phyloP scores from a whole-genome alignment of 2,888 invertebrate genomes.

The Schrankia costaestrigalis region DNA sequence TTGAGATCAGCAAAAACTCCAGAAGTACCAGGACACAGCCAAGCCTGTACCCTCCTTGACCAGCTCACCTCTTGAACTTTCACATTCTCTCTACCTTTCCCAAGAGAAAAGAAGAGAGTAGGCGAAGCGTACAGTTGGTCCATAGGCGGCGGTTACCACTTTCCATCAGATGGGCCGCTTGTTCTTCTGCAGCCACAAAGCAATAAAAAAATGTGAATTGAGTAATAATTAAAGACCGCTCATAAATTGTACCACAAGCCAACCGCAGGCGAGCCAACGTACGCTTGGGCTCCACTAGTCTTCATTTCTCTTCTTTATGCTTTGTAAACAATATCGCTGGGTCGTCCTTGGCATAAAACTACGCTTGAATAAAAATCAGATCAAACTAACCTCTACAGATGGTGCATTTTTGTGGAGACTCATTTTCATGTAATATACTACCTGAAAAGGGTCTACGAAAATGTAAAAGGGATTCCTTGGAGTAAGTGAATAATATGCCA shows the following conservation, averaged over 20 bases:
- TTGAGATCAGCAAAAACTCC: too few species aligned
- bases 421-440: constrained; percentile 6
- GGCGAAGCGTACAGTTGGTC: too few species aligned
- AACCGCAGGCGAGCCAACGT: constrained; percentile 40
- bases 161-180: too few species aligned
- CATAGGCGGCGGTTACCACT: too few species aligned
- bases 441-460: constrained; percentile 3
- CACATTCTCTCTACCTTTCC: too few species aligned
- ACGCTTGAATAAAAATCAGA: constrained; percentile 42
- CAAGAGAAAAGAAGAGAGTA: too few species aligned
- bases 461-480: constrained; percentile 3
- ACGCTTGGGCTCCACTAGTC: constrained; percentile 41
- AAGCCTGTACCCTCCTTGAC: too few species aligned
- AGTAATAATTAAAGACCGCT: too few species aligned
- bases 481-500: constrained; percentile 6
- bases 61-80: too few species aligned
- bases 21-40: too few species aligned
- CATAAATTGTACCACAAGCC: constrained; percentile 19
- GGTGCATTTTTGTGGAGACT: constrained; percentile 10
- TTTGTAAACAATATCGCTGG: constrained; percentile 47
- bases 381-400: constrained; percentile 19
- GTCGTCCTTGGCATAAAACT: constrained; percentile 29
- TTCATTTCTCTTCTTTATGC: constrained; percentile 54
- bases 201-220: too few species aligned
- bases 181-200: too few species aligned